Evolutionary conservation across 2,113 vertebrate species (phyloP).

Genomic region (Antechinus stuartii): DNA sequence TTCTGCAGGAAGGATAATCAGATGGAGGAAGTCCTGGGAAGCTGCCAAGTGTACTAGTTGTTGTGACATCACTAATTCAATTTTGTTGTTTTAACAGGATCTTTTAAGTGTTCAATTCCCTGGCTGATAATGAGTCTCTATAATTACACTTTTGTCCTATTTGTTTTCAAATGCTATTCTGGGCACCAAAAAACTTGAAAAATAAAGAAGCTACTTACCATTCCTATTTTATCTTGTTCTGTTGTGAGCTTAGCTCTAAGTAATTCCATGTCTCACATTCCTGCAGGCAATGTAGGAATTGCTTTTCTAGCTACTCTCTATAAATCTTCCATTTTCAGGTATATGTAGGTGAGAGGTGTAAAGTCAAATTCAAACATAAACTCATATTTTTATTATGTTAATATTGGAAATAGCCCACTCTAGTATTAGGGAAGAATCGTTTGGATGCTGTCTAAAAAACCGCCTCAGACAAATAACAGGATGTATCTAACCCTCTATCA

Average conservation of each 20-base stretch:
- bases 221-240: constrained; percentile 36
- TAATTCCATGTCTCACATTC: constrained; percentile 38
- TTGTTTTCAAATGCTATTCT: constrained; percentile 40
- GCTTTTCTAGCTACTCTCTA: not conserved
- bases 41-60: constrained; percentile 45
- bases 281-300: constrained; percentile 4
- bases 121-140: not conserved
- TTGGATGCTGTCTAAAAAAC: not conserved
- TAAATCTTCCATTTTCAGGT: not conserved
- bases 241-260: constrained; percentile 23
- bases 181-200: constrained; percentile 40
- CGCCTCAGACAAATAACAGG: not conserved
- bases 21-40: constrained; percentile 54
- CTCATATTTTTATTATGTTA: not conserved
- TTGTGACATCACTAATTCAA: constrained; percentile 61
- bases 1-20: constrained; percentile 60
- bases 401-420: not conserved
- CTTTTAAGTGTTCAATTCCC: constrained; percentile 21
- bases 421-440: not conserved
- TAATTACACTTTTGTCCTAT: constrained; percentile 42
- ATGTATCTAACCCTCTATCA: not conserved
- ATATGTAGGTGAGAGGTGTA: not conserved
- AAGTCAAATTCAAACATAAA: not conserved
- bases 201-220: constrained; percentile 22
- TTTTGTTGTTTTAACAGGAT: constrained; percentile 33